A percentile compares a stretch with the other conserved stretches of the same genome.
phyloP scores from a whole-genome alignment of 2,113 vertebrate species.

The Sarotherodon lohbergeri region DNA sequence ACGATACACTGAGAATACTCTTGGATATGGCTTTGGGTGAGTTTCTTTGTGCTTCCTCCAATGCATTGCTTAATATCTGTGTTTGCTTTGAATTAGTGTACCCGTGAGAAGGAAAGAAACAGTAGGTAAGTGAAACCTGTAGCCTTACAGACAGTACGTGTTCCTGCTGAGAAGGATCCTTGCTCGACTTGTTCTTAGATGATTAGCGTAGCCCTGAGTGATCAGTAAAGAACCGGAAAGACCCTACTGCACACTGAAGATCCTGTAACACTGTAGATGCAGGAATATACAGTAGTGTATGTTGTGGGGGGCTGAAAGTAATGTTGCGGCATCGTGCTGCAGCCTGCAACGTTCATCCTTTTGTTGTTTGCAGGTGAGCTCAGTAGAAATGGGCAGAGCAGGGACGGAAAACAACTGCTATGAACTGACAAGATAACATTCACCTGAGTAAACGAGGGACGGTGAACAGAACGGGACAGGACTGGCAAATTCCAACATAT shows the following conservation, averaged over 20 bases:
- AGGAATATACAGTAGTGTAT: not conserved
- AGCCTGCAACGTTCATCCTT: not conserved
- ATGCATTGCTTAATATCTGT: not conserved
- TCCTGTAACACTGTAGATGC: not conserved
- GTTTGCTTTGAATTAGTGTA: not conserved
- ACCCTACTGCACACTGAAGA: not conserved
- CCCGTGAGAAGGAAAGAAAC: not conserved
- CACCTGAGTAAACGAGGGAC: conserved; percentile 26
- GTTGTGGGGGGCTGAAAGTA: conserved; percentile 20
- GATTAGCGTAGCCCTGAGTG: conserved; percentile 48
- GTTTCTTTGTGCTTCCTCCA: not conserved
- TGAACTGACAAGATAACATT: not conserved
- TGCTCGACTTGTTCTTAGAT: conserved; percentile 12
- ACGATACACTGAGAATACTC: not conserved
- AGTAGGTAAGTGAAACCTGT: not conserved
- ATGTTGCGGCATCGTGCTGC: not conserved
- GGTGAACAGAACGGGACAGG: not conserved
- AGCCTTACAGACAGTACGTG: not conserved
- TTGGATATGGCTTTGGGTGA: conserved; percentile 8
- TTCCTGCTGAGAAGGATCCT: not conserved
- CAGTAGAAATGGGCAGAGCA: not conserved
- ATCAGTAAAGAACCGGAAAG: not conserved
- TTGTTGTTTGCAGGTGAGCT: not conserved
- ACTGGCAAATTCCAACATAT: not conserved
- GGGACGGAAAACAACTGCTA: not conserved